phyloP scores from a whole-genome alignment of 2,797 vertebrate species.

The Xerus rutilus region DNA sequence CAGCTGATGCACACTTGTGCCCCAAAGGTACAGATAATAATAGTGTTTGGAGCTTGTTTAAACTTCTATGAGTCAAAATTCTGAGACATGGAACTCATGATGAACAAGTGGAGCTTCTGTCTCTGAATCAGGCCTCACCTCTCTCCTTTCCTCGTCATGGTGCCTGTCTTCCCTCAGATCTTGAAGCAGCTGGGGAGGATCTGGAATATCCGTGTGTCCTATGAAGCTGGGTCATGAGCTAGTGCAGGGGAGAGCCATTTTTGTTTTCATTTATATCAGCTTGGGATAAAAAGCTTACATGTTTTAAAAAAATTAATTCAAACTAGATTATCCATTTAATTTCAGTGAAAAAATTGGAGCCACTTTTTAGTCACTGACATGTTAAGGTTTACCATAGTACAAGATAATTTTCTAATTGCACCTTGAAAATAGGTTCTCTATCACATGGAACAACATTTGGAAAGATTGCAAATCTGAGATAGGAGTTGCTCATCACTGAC shows the following conservation, averaged over 20 bases:
- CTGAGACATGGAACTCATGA: background rate
- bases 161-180: background rate
- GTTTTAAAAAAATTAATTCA: slow-evolving; percentile 1
- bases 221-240: background rate
- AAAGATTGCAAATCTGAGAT: slow-evolving; percentile 48
- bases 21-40: background rate
- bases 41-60: background rate
- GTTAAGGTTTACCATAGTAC: background rate
- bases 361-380: background rate
- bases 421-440: background rate
- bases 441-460: slow-evolving; percentile 34
- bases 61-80: background rate
- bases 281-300: background rate
- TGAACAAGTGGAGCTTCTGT: background rate
- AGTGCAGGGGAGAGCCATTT: background rate
- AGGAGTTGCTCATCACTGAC: slow-evolving; percentile 26
- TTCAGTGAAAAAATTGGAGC: background rate
- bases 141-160: background rate
- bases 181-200: background rate
- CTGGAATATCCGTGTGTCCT: background rate
- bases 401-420: slow-evolving; percentile 3
- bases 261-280: background rate
- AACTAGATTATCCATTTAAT: background rate
- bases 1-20: background rate
- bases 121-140: background rate